phyloP scores from a whole-genome alignment of 1,140 invertebrate species.

The Formica selysi region DNA sequence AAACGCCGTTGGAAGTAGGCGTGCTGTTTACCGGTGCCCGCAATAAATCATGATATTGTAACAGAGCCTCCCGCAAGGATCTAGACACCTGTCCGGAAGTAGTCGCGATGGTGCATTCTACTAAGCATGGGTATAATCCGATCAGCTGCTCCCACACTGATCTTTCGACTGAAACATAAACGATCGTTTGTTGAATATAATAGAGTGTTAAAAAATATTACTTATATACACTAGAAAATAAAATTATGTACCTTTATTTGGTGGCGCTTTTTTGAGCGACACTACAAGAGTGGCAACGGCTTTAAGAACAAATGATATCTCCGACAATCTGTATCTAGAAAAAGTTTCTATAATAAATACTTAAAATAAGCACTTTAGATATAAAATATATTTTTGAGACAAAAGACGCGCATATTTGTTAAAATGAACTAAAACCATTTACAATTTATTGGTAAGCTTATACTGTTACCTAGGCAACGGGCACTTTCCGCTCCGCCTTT shows the following conservation, averaged over 20 bases:
- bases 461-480: conserved; percentile 93
- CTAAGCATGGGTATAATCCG: conserved; percentile 95
- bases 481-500: conserved; percentile 95
- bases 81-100: conserved; percentile 92
- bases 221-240: conserved; percentile 11
- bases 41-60: conserved; percentile 95
- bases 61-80: conserved; percentile 94
- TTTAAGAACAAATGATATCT: conserved; percentile 98
- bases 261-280: conserved; percentile 96
- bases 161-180: conserved; percentile 90
- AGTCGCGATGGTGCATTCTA: conserved; percentile 94
- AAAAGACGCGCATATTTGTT: not conserved
- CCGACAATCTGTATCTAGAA: conserved; percentile 95
- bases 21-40: conserved; percentile 88
- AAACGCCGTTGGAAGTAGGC: conserved; percentile 84
- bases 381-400: not conserved
- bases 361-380: conserved; percentile 57
- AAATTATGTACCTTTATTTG: conserved; percentile 90
- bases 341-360: conserved; percentile 76
- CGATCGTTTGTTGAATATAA: conserved; percentile 36
- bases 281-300: conserved; percentile 96
- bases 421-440: not conserved
- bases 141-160: conserved; percentile 97
- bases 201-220: not conserved
- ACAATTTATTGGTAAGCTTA: not conserved